Base-by-base conservation (phyloP, 2,888 invertebrate genomes). In the Lucinisca nassula region DNA sequence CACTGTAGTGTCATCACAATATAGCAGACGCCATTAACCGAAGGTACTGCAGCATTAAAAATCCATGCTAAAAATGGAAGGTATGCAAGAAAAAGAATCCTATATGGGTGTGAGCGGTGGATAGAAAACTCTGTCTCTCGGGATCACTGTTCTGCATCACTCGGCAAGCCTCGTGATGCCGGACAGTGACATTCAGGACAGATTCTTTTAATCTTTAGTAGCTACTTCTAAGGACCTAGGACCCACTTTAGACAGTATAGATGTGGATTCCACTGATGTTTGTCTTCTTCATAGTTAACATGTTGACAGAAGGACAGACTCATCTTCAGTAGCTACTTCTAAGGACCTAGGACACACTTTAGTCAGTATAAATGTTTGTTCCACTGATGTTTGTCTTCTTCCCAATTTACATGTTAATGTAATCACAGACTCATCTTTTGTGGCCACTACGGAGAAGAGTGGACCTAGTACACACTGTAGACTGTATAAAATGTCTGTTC, bases 401-500 rank as follows among this genome's bases (percentile, higher is more conserved):
- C 96, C 14, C 96, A 95, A 90, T 97, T 97, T 24, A 97, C 97
- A 12, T n/a, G n/a, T n/a, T n/a, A n/a, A n/a, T n/a, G n/a, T n/a
- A n/a, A n/a, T n/a, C n/a, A n/a, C n/a, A n/a, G n/a, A n/a, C 85
- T 67, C 82, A 92, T 93, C 91, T 91, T 94, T 95, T 12, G 95
- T 96, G 58, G 97, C 94, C 87, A 96, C 95, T 40, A 96, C 89
- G n/a, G 95, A 91, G 40, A 96, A 94, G 24, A 96, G 85, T 30
- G 97, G 97, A 27, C 97, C 96, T 17, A 97, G 92, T 45, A 97
- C 93, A 75, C 97, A 95, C 91, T 97, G 97, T 4, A 97, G 87
- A 55, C 97, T 96, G 90, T 97, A 97, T 30, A 97, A n/a, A 95
- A 55, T 97, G 94, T 92, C 97, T 97, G 81, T 97, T 97, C 97